Evolutionary conservation across 2,113 vertebrate genomes (phyloP), one percentile per base, ranked within the genome.

Genomic region (Bubo scandiacus): DNA sequence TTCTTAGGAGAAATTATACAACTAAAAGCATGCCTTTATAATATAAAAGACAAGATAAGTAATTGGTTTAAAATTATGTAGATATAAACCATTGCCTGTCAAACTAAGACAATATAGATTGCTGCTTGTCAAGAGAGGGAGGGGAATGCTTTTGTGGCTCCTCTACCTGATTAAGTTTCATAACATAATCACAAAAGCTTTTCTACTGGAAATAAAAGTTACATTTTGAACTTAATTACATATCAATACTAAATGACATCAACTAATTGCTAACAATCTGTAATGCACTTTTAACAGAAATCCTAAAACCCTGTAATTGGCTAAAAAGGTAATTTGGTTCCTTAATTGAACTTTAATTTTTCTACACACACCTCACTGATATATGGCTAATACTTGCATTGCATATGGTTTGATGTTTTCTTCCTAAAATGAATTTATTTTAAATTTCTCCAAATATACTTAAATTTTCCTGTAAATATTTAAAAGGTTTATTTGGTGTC

Each of bases 291-390:
- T 83, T 95, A 96, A 89, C 82, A 95, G 88, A 91, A 96, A 92
- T 52, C 21, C 45, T 79, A 83, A 94, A 70, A 8, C 29, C 47
- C 49, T 93, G 81, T 92, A 96, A 94, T 97, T 96, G 94, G 21
- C 52, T 81, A 40, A 71, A 85, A 96, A 83, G 58, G 9, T 95
- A 88, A 96, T 77, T 86, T 89, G 40, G 30, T 94, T 93, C 57
- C 87, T 94, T 96, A 96, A 95, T 68, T 96, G 57, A 74, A 92
- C 95, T 97, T 67, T 62, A 70, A 96, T 92, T 94, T 45, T 87
- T 96, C 96, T 91, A 62, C 63, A 32, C 17, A 67, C 8, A 68
- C 26, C 9, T 52, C 86, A 77, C 78, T 92, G 12, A 85, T 90
- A 72, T 12, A 78, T 8, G 59, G 75, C 38, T 81, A 61, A 62